These are phyloP conservation scores for Rhinichthys klamathensis DNA, from an alignment of 2,113 vertebrate genomes.

Conservation along the genomic window DNA sequence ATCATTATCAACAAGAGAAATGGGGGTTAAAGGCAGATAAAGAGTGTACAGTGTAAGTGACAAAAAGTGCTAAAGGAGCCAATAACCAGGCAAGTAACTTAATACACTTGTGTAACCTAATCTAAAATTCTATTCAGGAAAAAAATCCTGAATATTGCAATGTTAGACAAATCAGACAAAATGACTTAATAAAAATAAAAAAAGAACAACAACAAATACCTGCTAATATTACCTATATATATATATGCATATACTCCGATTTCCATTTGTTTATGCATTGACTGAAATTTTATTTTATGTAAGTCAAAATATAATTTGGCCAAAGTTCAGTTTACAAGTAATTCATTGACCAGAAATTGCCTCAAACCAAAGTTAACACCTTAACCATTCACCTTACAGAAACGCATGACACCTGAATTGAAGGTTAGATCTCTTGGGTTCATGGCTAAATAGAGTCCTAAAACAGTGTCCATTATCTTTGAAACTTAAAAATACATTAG, in stretches of 20 bases:
- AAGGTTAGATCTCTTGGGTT: background rate
- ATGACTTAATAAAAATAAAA: background rate
- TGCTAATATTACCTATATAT: background rate
- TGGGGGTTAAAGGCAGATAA: background rate
- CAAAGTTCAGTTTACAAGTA: background rate
- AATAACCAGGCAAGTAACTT: background rate
- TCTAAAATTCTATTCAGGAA: background rate
- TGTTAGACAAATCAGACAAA: background rate
- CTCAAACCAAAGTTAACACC: background rate
- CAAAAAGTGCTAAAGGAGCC: background rate
- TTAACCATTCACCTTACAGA: background rate
- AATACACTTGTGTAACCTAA: background rate
- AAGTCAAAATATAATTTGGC: background rate
- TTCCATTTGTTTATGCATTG: too few relatives aligned
- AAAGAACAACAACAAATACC: too few relatives aligned
- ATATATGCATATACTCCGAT: too few relatives aligned
- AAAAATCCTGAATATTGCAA: background rate
- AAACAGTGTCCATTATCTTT: background rate
- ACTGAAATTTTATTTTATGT: too few relatives aligned
- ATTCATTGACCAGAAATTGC: background rate
- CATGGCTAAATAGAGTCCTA: background rate
- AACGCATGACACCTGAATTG: background rate
- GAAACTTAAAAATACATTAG: constrained; percentile 21
- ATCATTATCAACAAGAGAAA: constrained; percentile 14
- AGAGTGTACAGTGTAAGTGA: background rate